These are phyloP conservation scores for Psilanteris sp. DNA, from an alignment of 1,140 invertebrate genomes.

Conservation along the genomic window DNA sequence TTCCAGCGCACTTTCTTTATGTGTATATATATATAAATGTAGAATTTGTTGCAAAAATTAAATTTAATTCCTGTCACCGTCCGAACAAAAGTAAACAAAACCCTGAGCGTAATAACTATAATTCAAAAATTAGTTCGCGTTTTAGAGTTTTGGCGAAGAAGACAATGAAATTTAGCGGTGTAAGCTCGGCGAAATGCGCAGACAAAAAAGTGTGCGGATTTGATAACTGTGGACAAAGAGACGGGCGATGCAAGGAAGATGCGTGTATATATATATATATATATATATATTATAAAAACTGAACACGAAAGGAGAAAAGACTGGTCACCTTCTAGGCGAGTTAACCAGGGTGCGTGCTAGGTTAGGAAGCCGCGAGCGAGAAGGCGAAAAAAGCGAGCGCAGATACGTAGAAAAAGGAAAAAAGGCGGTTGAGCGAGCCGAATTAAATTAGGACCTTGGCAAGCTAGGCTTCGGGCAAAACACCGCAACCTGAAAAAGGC, in stretches of 20 bases:
- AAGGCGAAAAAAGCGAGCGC: not conserved
- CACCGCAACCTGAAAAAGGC: slow-evolving; percentile 5
- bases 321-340: slow-evolving; percentile 9
- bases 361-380: slow-evolving; percentile 18
- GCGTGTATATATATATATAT: too few species aligned
- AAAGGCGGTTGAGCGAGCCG: slow-evolving; percentile 4
- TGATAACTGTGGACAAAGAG: too few species aligned
- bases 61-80: too few species aligned
- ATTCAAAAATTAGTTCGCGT: not conserved
- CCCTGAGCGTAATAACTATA: not conserved
- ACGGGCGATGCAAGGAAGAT: too few species aligned
- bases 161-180: not conserved
- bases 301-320: not conserved
- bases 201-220: not conserved
- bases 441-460: slow-evolving; percentile 33
- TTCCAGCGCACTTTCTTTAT: too few species aligned
- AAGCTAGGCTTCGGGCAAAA: slow-evolving; percentile 8
- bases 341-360: slow-evolving; percentile 26
- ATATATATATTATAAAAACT: too few species aligned
- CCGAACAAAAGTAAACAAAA: slow-evolving; percentile 1
- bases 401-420: slow-evolving; percentile 13
- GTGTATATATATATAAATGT: too few species aligned
- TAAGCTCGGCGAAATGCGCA: not conserved
- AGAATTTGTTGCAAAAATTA: too few species aligned
- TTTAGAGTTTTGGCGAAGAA: not conserved